Conservation (phyloP, 1,140 invertebrate species). For the Asobara japonica region DNA sequence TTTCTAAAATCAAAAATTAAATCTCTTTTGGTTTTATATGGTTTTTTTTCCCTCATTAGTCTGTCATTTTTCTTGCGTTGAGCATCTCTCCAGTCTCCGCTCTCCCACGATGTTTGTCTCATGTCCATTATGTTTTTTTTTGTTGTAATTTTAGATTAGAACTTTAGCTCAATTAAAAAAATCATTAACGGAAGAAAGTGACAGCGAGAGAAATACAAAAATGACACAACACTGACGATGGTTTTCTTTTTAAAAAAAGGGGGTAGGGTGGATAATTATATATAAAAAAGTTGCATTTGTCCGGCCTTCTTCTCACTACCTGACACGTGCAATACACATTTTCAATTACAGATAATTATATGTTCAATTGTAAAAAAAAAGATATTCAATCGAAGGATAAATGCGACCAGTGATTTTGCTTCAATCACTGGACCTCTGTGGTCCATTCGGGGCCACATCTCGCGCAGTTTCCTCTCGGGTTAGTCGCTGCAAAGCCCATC, state of each 20-base stretch:
- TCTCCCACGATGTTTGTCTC: constrained; percentile 14
- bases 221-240: constrained; percentile 10
- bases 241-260: constrained; percentile 20
- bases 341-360: constrained; percentile 20
- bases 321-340: constrained; percentile 42
- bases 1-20: constrained; percentile 30
- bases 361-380: neutral
- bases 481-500: constrained; percentile 66
- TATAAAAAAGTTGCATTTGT: constrained; percentile 19
- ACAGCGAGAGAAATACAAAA: constrained; percentile 24
- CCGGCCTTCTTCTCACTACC: constrained; percentile 42
- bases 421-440: constrained; percentile 11
- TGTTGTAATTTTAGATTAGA: neutral
- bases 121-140: neutral
- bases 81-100: neutral
- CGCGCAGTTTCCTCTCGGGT: constrained; percentile 46
- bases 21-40: constrained; percentile 26
- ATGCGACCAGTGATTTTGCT: neutral
- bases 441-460: constrained; percentile 33
- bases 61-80: constrained; percentile 13
- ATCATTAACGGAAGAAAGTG: neutral
- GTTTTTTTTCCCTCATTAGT: constrained; percentile 23
- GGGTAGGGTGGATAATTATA: constrained; percentile 29
- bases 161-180: neutral
- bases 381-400: constrained; percentile 6